phyloP scores from a whole-genome alignment of 2,113 vertebrate species.

The Mobula hypostoma region DNA sequence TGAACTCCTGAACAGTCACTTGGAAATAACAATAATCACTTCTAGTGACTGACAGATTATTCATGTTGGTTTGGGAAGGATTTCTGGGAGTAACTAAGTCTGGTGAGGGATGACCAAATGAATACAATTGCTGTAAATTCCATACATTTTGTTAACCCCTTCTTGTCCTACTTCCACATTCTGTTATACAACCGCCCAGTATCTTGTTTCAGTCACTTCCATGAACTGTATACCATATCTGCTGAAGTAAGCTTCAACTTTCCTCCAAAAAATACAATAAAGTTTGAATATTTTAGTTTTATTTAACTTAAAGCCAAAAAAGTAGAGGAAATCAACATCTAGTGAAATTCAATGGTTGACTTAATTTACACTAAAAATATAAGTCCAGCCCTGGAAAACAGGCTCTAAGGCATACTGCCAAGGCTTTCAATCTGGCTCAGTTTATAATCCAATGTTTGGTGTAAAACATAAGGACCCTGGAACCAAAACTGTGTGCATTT shows the following conservation, averaged over 20 bases:
- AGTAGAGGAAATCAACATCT: not conserved
- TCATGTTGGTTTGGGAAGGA: not conserved
- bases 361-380: not conserved
- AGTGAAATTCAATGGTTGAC: not conserved
- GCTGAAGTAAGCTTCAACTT: not conserved
- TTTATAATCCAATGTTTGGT: constrained; percentile 23
- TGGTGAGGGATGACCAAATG: not conserved
- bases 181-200: not conserved
- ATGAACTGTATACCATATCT: not conserved
- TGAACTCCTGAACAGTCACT: constrained; percentile 25
- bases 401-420: not conserved
- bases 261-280: not conserved
- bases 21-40: constrained; percentile 31
- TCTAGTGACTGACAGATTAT: constrained; percentile 7
- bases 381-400: not conserved
- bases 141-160: not conserved
- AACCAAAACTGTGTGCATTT: constrained; percentile 18
- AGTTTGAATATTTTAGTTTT: not conserved
- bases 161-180: not conserved
- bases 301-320: not conserved
- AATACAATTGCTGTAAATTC: not conserved
- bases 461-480: not conserved
- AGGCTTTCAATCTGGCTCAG: constrained; percentile 1
- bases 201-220: not conserved
- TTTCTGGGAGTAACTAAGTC: not conserved